These are phyloP conservation scores for Haliclona indistincta DNA, from an alignment of 37 sponge, comb jelly and placozoan species.

Conservation along the genomic window DNA sequence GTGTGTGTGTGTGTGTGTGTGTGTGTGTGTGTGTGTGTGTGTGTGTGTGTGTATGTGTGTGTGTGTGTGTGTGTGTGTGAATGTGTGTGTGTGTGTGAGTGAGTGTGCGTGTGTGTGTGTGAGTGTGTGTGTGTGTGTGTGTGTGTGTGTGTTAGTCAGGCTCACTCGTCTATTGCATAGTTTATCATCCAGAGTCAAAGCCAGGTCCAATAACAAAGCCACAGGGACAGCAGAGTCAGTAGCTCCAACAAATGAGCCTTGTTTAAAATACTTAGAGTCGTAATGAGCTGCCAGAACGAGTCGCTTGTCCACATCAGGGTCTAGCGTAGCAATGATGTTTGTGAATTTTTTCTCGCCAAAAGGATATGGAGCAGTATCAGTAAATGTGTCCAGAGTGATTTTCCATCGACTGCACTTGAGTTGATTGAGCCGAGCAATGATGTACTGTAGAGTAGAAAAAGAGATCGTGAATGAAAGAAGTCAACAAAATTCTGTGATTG, in stretches of 20 bases:
- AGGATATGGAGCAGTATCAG: conserved; percentile 69
- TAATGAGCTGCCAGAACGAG: conserved; percentile 89
- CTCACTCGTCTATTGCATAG: conserved; percentile 53
- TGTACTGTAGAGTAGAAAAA: conserved; percentile 55
- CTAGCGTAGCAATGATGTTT: conserved; percentile 92
- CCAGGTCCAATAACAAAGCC: conserved; percentile 90
- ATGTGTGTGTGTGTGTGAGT: too few relatives aligned
- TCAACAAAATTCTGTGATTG: too few relatives aligned
- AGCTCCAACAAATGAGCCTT: conserved; percentile 81
- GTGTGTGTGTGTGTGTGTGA: too few relatives aligned
- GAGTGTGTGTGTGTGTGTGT: too few relatives aligned
- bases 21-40: too few relatives aligned
- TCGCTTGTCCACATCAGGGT: conserved; percentile 71
- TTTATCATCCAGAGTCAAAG: conserved; percentile 68
- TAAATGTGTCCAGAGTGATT: conserved; percentile 75
- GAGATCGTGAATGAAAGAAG: neutral
- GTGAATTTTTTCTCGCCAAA: conserved; percentile 76
- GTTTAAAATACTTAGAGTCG: conserved; percentile 74
- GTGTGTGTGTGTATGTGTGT: too few relatives aligned
- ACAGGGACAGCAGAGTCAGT: conserved; percentile 98
- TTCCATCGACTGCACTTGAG: conserved; percentile 77
- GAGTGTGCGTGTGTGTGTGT: too few relatives aligned
- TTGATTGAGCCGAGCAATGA: conserved; percentile 70
- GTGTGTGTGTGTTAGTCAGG: too few relatives aligned
- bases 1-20: too few relatives aligned